Percentiles rank a stretch among this genome's conserved stretches.
phyloP scores from a whole-genome alignment of 2,113 vertebrate genomes.

The Patagioenas fasciata region DNA sequence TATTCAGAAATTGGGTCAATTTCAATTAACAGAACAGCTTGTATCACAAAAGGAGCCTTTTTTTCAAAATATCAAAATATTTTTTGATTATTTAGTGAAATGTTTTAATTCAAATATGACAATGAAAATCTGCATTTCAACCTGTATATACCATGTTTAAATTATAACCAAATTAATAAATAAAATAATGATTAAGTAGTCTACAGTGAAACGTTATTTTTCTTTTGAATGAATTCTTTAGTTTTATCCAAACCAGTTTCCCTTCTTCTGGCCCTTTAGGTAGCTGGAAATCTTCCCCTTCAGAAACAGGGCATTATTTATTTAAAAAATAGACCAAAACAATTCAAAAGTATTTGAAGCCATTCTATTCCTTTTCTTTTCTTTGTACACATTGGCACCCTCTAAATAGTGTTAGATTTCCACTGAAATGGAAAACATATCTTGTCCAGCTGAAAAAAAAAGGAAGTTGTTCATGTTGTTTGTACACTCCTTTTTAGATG shows the following conservation, averaged over 20 bases:
- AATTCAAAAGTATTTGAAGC: neutral
- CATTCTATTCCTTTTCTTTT: neutral
- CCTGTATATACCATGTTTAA: neutral
- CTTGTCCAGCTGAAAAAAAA: neutral
- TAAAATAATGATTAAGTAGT: neutral
- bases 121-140: neutral
- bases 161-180: neutral
- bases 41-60: neutral
- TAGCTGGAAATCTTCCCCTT: neutral
- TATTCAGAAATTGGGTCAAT: neutral
- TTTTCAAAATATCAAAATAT: neutral
- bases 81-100: neutral
- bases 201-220: neutral
- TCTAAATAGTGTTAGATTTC: neutral
- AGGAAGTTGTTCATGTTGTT: neutral
- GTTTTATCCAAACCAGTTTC: neutral
- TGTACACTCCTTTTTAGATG: neutral
- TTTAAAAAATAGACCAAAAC: neutral
- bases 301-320: neutral
- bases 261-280: neutral
- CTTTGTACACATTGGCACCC: neutral
- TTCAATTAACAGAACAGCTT: neutral
- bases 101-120: neutral
- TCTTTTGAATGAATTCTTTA: neutral
- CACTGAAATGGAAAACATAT: neutral